Conservation (phyloP, 2,888 invertebrate genomes). For the Thalpophila matura region DNA sequence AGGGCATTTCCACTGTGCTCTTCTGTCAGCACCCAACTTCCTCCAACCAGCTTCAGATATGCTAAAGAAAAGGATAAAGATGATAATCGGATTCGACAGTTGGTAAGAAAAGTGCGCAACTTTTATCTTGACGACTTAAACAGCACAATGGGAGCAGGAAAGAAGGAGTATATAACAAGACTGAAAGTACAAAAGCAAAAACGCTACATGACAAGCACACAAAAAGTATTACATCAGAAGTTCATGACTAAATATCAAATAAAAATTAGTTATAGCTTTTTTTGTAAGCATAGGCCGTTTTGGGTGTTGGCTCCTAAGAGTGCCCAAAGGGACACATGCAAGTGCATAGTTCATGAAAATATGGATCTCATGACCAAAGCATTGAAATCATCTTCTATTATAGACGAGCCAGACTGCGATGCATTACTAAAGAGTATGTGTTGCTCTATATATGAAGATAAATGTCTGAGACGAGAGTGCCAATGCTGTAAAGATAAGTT, state of each 20-base stretch:
- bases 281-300: conserved; percentile 36
- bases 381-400: conserved; percentile 11
- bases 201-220: conserved; percentile 26
- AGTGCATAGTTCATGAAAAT: conserved; percentile 35
- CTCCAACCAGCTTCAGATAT: background rate
- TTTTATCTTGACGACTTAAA: conserved; percentile 28
- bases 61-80: background rate
- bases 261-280: conserved; percentile 28
- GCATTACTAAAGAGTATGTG: conserved; percentile 9
- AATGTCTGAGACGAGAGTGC: conserved; percentile 18
- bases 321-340: conserved; percentile 37
- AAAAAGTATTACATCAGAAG: conserved; percentile 32
- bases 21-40: background rate
- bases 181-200: conserved; percentile 33
- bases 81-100: background rate
- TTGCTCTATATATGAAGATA: conserved; percentile 6
- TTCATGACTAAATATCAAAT: conserved; percentile 20
- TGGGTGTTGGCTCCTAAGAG: conserved; percentile 37
- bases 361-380: conserved; percentile 31
- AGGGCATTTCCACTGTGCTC: background rate
- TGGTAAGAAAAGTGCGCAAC: conserved; percentile 1
- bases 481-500: conserved; percentile 1
- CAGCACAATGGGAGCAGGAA: conserved; percentile 26
- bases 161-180: conserved; percentile 37
- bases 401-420: conserved; percentile 5